Conservation (phyloP, 2,797 vertebrate species). For the Aphelocoma californica region DNA sequence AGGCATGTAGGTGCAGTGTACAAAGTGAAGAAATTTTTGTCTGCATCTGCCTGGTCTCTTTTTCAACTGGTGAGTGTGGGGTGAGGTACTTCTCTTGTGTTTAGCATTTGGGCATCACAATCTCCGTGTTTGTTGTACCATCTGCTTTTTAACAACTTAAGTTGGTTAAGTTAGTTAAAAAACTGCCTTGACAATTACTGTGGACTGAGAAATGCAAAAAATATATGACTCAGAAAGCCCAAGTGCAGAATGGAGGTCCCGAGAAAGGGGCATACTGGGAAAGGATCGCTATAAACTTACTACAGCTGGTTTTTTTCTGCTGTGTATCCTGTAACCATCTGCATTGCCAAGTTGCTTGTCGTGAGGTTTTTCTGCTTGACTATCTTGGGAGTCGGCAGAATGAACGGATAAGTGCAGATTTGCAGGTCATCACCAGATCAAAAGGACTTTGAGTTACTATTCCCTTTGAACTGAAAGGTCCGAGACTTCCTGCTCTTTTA, state of each 20-base stretch:
- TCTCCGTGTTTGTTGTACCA: not conserved
- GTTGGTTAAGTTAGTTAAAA: not conserved
- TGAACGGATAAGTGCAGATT: not conserved
- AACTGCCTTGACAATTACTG: not conserved
- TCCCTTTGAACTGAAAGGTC: not conserved
- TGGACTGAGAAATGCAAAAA: not conserved
- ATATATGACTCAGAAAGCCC: not conserved
- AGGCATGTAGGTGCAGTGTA: not conserved
- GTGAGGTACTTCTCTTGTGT: not conserved
- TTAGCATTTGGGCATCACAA: fast-evolving
- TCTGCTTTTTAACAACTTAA: not conserved
- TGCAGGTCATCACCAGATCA: not conserved
- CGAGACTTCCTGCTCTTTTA: not conserved
- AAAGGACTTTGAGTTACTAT: not conserved
- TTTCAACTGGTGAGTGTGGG: not conserved
- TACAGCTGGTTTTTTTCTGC: not conserved
- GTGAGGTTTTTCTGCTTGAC: not conserved
- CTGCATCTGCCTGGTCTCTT: not conserved
- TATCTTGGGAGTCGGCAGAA: not conserved
- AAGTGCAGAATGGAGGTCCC: not conserved
- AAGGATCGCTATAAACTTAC: not conserved
- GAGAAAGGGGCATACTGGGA: not conserved
- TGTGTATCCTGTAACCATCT: not conserved
- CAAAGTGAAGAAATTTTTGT: not conserved
- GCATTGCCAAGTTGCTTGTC: not conserved